phyloP scores from a whole-genome alignment of 2,888 invertebrate genomes.

The Strigamia maritima region DNA sequence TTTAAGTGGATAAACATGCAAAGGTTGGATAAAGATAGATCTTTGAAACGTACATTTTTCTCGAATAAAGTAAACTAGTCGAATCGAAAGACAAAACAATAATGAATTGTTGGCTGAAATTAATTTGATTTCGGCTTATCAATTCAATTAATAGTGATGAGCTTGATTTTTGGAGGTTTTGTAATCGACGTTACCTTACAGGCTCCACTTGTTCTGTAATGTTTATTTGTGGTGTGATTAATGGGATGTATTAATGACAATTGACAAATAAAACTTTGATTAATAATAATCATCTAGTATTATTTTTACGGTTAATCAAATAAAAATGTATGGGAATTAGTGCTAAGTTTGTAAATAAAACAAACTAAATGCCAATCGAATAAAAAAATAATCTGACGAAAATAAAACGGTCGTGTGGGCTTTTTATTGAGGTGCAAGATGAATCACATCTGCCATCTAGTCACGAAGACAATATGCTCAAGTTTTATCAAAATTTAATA shows the following conservation, averaged over 20 bases:
- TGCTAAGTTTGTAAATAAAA: neutral
- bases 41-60: neutral
- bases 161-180: too few relatives aligned
- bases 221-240: too few relatives aligned
- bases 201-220: too few relatives aligned
- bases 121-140: neutral
- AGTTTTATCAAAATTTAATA: conserved; percentile 9
- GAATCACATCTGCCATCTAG: conserved; percentile 34
- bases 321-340: too few relatives aligned
- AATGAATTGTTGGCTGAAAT: neutral
- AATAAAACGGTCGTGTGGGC: conserved; percentile 20
- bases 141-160: neutral
- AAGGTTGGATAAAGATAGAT: conserved; percentile 34
- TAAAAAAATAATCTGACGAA: conserved; percentile 11
- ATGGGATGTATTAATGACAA: too few relatives aligned
- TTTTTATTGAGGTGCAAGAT: conserved; percentile 31
- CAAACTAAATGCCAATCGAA: neutral
- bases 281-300: too few relatives aligned
- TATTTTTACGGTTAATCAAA: too few relatives aligned
- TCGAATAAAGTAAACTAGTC: neutral
- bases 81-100: neutral
- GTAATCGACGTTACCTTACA: neutral
- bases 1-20: conserved; percentile 34
- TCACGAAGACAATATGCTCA: conserved; percentile 28
- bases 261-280: too few relatives aligned